These are phyloP conservation scores for Dendrolimus houi DNA, from an alignment of 2,888 invertebrate species.

Conservation along the genomic window DNA sequence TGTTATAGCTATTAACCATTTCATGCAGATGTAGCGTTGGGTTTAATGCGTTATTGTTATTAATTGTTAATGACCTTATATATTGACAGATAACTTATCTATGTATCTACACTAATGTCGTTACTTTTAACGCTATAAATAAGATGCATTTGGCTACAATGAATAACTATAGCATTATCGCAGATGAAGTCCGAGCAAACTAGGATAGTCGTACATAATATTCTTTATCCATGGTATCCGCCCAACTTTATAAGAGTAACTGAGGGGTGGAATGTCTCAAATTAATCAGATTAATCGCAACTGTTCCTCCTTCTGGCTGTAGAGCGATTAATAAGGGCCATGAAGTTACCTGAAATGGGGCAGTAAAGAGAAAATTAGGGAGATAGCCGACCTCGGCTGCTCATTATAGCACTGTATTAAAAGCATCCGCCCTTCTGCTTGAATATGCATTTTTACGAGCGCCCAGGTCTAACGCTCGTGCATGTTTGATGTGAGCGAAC, in stretches of 20 bases:
- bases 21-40: too few species aligned
- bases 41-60: too few species aligned
- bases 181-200: too few species aligned
- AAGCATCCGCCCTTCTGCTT: conserved; percentile 58
- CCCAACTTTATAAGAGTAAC: background rate
- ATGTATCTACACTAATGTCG: too few species aligned
- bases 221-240: too few species aligned
- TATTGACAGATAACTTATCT: too few species aligned
- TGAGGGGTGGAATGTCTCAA: background rate
- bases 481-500: conserved; percentile 59
- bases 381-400: conserved; percentile 58
- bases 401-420: conserved; percentile 68
- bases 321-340: conserved; percentile 50
- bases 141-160: too few species aligned
- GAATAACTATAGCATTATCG: too few species aligned
- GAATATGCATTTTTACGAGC: conserved; percentile 75
- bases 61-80: too few species aligned
- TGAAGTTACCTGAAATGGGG: conserved; percentile 54
- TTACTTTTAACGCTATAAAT: too few species aligned
- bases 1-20: too few species aligned
- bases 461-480: conserved; percentile 45
- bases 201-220: too few species aligned
- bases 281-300: background rate
- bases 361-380: conserved; percentile 66
- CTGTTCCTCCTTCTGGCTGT: conserved; percentile 30